Evolutionary conservation across 2,113 vertebrate species (phyloP).

Genomic region (Hipposideros armiger): DNA sequence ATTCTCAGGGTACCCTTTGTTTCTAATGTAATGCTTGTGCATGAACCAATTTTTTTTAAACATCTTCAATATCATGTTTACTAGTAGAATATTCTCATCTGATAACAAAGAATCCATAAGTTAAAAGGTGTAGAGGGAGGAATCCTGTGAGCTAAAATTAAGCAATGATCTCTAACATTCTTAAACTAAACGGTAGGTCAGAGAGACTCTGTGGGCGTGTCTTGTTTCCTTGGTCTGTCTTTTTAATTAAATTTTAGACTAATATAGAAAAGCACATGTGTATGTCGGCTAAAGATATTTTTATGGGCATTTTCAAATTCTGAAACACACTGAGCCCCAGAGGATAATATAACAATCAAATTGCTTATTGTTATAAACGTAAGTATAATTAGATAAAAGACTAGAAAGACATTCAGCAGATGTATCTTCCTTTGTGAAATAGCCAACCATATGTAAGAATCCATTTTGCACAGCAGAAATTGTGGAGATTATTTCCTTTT

Average conservation of each 20-base stretch:
- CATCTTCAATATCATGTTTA: neutral
- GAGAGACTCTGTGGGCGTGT: neutral
- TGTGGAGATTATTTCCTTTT: slow-evolving; percentile 45
- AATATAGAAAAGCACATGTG: neutral
- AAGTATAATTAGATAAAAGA: slow-evolving; percentile 58
- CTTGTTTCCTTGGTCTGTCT: neutral
- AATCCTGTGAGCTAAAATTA: neutral
- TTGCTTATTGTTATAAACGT: slow-evolving; percentile 40
- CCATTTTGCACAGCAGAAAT: slow-evolving; percentile 44
- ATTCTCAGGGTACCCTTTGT: neutral
- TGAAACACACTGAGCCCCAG: slow-evolving; percentile 22
- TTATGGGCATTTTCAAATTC: slow-evolving; percentile 37
- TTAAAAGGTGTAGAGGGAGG: neutral
- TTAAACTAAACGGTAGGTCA: slow-evolving; percentile 5
- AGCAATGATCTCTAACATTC: neutral
- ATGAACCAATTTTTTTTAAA: neutral
- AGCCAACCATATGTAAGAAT: slow-evolving; percentile 43
- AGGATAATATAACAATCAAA: slow-evolving; percentile 52
- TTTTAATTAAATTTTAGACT: slow-evolving; percentile 44
- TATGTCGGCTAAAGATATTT: neutral
- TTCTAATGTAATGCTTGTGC: neutral
- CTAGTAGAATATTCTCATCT: neutral
- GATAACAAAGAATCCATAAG: neutral
- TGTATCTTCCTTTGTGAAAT: slow-evolving; percentile 26
- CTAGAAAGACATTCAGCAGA: slow-evolving; percentile 42